Base-by-base conservation (phyloP, 1,140 invertebrate genomes). In the Drosophila serrata region DNA sequence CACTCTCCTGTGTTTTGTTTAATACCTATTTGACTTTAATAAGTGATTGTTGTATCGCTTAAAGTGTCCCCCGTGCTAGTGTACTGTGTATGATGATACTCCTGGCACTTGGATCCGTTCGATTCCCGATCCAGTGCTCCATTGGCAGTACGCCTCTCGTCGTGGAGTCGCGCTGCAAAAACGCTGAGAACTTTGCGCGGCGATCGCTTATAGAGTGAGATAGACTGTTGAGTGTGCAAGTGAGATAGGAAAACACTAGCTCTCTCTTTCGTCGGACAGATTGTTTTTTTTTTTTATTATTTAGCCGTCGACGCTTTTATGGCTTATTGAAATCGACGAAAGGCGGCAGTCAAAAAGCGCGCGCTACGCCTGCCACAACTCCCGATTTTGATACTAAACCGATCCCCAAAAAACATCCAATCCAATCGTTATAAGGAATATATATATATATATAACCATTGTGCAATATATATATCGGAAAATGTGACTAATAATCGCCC, bases 1-100 rank as follows among this genome's bases (percentile, higher is more conserved):
- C 35, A 22, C 48, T 43, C 37, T 49, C 29, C 37, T 63, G 60
- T 29, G 80, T 75, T 90, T 90, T 90, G 78, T 91, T 91, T 91
- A 91, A 91, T 91, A 91, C 88, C 82, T 85, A 91, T 91, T 91
- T 91, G 88, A 91, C 88, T 91, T 91, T 88, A 91, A 91, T 91
- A 91, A 91, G 84, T 88, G 88, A 91, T 91, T 91, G 88, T 88
- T 91, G 88, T 90, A 77, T 67, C 81, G 76, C 79, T 91, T 87
- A 91, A 91, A 87, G 88, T 84, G 70, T 82, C 61, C 53, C 73
- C 63, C 73, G 77, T 19, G 22, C 9, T 31, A 19, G 1, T n/a
- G n/a, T 17, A 17, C n/a, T 19, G 39, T 39, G 37, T n/a, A 15
- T 24, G 31, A 11, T 11, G 33, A 9, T 33, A n/a, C 55, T 57